phyloP scores from a whole-genome alignment of 2,113 vertebrate species.

The Herpailurus yagouaroundi region DNA sequence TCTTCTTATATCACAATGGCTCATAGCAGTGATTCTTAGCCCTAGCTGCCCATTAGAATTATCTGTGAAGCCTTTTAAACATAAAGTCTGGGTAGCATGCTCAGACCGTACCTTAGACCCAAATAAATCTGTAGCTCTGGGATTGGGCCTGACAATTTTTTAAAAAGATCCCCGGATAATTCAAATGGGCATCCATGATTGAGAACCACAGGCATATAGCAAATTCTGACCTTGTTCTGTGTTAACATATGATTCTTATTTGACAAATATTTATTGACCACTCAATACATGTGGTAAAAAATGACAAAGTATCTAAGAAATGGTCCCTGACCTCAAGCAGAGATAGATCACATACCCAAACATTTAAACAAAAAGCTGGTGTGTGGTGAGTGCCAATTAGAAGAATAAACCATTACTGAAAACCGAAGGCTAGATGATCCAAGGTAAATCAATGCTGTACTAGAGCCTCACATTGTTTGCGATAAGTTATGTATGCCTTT shows the following conservation, averaged over 20 bases:
- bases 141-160: not conserved
- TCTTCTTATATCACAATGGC: not conserved
- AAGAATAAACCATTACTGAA: constrained; percentile 60
- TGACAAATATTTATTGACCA: constrained; percentile 62
- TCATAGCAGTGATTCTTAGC: not conserved
- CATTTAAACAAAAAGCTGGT: constrained; percentile 61
- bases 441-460: constrained; percentile 58
- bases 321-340: constrained; percentile 57
- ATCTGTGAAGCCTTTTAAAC: not conserved
- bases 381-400: constrained; percentile 62
- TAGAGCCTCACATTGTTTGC: constrained; percentile 35
- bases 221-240: constrained; percentile 1
- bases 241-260: constrained; percentile 37
- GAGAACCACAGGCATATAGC: not conserved
- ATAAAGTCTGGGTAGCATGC: not conserved
- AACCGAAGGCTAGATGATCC: constrained; percentile 53
- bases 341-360: constrained; percentile 53
- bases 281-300: constrained; percentile 34
- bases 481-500: constrained; percentile 69
- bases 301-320: constrained; percentile 63
- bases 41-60: constrained; percentile 21
- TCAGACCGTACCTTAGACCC: not conserved
- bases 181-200: not conserved
- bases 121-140: constrained; percentile 1
- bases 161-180: not conserved